phyloP scores from a whole-genome alignment of 2,888 invertebrate species.

The Drosophila mercatorum region DNA sequence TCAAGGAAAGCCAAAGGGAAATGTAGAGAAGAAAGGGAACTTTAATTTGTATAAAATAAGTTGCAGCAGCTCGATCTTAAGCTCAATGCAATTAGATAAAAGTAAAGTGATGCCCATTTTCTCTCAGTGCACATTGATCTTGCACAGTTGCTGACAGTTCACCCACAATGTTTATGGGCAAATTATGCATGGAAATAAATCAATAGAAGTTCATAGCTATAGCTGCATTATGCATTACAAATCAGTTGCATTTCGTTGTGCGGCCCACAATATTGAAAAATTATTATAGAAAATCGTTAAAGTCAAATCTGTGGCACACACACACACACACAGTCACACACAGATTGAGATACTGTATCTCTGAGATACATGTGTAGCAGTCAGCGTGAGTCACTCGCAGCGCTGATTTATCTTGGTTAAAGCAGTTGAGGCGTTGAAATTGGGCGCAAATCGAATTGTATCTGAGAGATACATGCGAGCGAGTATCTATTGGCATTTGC shows the following conservation, averaged over 20 bases:
- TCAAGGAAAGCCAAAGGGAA: background rate
- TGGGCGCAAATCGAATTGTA: slow-evolving; percentile 79
- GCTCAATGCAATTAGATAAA: background rate
- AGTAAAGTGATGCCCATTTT: slow-evolving; percentile 3
- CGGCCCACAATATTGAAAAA: slow-evolving; percentile 64
- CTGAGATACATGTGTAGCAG: slow-evolving; percentile 69
- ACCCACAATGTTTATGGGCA: slow-evolving; percentile 60
- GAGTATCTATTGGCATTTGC: slow-evolving; percentile 60
- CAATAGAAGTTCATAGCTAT: slow-evolving; percentile 61
- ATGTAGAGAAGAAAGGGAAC: background rate
- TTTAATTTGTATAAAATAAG: no score
- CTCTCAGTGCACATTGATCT: slow-evolving; percentile 42
- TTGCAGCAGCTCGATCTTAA: background rate
- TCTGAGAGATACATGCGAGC: slow-evolving; percentile 50
- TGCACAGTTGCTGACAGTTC: slow-evolving; percentile 69
- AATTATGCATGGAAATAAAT: slow-evolving; percentile 73
- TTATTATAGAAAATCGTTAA: slow-evolving; percentile 70
- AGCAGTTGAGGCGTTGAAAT: slow-evolving; percentile 77
- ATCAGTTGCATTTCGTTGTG: slow-evolving; percentile 46
- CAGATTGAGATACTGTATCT: slow-evolving; percentile 39
- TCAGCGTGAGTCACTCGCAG: slow-evolving; percentile 64
- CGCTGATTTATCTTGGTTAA: slow-evolving; percentile 61
- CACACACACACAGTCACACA: background rate
- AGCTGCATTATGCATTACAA: slow-evolving; percentile 58
- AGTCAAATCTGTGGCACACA: slow-evolving; percentile 46